Evolutionary conservation across 2,797 vertebrate species (phyloP).

Genomic region (Chelmon rostratus): DNA sequence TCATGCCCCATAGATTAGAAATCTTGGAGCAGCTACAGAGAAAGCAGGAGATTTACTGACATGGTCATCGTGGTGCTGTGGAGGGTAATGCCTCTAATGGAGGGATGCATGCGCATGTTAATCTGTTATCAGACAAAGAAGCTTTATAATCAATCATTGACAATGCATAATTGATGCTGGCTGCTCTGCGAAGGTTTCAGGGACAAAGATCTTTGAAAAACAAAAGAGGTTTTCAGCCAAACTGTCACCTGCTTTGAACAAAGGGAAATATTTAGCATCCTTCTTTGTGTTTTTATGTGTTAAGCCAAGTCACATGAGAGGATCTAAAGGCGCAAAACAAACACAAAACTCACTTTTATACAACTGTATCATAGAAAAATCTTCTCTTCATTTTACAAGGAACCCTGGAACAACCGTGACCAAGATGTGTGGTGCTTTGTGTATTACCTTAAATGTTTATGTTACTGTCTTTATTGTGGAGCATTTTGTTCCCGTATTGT

Average conservation of each 20-base stretch:
- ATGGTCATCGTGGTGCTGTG: conserved; percentile 38
- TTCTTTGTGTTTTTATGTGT: not conserved
- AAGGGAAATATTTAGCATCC: conserved; percentile 13
- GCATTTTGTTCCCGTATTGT: not conserved
- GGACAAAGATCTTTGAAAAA: conserved; percentile 36
- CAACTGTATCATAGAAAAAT: not conserved
- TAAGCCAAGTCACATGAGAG: not conserved
- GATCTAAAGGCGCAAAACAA: not conserved
- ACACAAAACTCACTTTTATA: not conserved
- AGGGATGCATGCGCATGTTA: conserved; percentile 44
- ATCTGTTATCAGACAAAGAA: conserved; percentile 60
- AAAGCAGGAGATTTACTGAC: conserved; percentile 60
- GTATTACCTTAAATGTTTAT: not conserved
- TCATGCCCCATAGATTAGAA: conserved; percentile 64
- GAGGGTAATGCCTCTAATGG: conserved; percentile 54
- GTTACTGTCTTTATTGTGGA: not conserved
- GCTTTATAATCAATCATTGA: conserved; percentile 61
- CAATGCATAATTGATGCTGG: conserved; percentile 64
- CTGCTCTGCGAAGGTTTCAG: conserved; percentile 32
- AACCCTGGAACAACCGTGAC: not conserved
- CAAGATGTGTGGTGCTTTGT: not conserved
- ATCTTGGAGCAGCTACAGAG: conserved; percentile 63
- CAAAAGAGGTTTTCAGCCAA: conserved; percentile 17
- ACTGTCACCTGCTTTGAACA: conserved; percentile 15
- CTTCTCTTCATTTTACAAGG: not conserved